Conservation (phyloP, 1,140 invertebrate genomes). For the Melanaphis sacchari region DNA sequence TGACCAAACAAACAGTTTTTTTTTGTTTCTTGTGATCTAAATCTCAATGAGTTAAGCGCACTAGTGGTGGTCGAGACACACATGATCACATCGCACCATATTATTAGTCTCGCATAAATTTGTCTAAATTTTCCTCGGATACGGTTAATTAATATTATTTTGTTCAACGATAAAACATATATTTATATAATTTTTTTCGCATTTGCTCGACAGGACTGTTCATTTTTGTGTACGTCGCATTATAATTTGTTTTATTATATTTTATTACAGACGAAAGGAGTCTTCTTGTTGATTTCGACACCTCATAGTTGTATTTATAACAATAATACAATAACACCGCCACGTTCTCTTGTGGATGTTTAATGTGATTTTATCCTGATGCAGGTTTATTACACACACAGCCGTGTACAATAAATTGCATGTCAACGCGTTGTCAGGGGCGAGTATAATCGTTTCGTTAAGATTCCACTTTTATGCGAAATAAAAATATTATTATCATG, state of each 20-base stretch:
- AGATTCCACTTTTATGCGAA: neutral
- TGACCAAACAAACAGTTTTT: neutral
- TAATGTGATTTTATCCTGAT: neutral
- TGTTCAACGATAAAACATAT: neutral
- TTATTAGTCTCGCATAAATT: conserved; percentile 14
- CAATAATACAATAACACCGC: neutral
- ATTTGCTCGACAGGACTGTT: neutral
- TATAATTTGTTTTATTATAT: neutral
- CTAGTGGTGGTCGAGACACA: neutral
- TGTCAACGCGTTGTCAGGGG: neutral
- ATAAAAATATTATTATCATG: neutral
- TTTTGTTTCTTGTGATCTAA: neutral
- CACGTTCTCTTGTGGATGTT: neutral
- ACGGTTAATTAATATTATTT: neutral
- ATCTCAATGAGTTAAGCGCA: neutral
- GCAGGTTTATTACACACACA: neutral
- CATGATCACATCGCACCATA: neutral
- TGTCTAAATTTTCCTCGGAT: neutral
- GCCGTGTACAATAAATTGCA: neutral
- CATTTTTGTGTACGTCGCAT: neutral
- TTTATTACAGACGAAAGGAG: neutral
- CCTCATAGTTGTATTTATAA: neutral
- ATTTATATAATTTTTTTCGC: neutral
- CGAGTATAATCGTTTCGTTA: neutral
- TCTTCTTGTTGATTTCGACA: neutral